These are phyloP conservation scores for Lasiommata megera DNA, from an alignment of 2,888 invertebrate genomes.

Conservation along the genomic window DNA sequence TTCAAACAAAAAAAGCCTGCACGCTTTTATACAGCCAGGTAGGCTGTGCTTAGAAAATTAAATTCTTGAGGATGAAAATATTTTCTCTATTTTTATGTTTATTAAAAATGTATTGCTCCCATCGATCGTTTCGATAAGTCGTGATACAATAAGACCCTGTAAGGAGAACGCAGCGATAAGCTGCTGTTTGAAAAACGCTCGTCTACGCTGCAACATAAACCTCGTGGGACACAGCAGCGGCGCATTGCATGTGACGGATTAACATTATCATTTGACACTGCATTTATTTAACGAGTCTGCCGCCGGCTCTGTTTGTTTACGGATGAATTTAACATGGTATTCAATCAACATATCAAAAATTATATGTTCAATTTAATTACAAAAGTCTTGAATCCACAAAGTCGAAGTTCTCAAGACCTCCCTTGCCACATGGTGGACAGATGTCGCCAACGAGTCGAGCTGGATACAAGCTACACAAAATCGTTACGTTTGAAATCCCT, in stretches of 20 bases:
- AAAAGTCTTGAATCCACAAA: no score
- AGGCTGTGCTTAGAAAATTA: no score
- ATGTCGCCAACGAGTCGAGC: no score
- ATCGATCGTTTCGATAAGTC: no score
- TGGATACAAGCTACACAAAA: no score
- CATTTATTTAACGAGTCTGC: constrained; percentile 65
- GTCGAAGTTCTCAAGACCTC: neutral
- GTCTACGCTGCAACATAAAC: constrained; percentile 51
- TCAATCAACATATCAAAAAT: neutral
- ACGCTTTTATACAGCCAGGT: no score
- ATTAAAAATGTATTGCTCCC: no score
- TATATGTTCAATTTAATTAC: neutral
- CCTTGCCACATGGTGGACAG: no score
- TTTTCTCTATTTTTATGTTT: no score
- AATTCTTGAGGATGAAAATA: no score
- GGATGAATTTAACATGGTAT: constrained; percentile 1
- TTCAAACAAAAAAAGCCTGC: no score
- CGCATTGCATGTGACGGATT: constrained; percentile 75
- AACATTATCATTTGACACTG: constrained; percentile 80
- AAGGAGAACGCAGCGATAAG: neutral
- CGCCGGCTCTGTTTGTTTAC: constrained; percentile 25
- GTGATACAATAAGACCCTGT: neutral
- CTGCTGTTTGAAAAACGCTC: constrained; percentile 38
- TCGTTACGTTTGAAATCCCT: no score
- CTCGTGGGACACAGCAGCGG: constrained; percentile 66